Evolutionary conservation across 2,797 vertebrate species (phyloP), one percentile per base, ranked within the genome.

Genomic region (Rhinogobio ventralis): DNA sequence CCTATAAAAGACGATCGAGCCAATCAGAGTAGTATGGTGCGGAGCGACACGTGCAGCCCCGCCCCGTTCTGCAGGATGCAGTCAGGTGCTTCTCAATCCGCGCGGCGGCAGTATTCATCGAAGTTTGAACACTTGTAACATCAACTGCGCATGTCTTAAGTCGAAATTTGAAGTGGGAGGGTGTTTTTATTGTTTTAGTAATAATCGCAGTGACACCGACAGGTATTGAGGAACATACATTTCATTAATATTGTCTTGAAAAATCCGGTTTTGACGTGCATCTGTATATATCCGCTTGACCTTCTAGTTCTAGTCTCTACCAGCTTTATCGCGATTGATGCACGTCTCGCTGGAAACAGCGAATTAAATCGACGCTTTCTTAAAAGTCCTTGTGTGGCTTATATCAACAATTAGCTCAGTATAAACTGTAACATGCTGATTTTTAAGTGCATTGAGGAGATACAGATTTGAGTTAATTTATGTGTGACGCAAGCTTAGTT

Each of bases 161-260:
- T 25, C 23, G 71, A 66, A 53, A 75, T 75, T 66, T 71, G 14
- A 53, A 15, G 28, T 17, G 69, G 57, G 20, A 82, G 69, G 19
- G 13, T 3, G n/a, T 33, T 64, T 62, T 73, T n/a, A n/a, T 73
- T 79, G 5, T 45, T 39, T 25, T 49, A 19, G 30, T 74, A 60
- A 82, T 7, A 73, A 25, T 45, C 2, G 19, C 19, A 6, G 33
- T 68, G 64, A 3, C 49, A 45, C 17, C 2, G 39, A 77, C 64
- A 84, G 74, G 82, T 84, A 84, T 45, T 68, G 49, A 45, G 62
- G 30, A 42, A 53, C 17, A 25, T 39, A 14, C 23, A 13, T 39
- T 51, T n/a, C 5, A 82, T 49, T 25, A 33, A 74, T 49, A 82
- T 6, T 25, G 13, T 82, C 36, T 75, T 49, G 1, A 49, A 57